Conservation (phyloP, 2,797 vertebrate species). For the Ctenopoma kingsleyae region DNA sequence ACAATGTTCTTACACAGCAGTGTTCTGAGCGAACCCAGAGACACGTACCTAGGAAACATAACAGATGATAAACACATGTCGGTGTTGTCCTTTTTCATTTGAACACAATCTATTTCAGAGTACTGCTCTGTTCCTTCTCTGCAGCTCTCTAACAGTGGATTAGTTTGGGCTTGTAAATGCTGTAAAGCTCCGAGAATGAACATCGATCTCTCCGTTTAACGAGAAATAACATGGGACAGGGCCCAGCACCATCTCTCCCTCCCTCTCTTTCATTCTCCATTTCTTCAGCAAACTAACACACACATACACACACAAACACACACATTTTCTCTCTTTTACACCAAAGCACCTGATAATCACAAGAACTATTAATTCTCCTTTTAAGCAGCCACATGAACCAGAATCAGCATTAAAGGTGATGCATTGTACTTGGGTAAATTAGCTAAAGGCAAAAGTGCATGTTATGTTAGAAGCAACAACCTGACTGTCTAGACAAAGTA, state of each 20-base stretch:
- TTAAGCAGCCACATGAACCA: constrained; percentile 9
- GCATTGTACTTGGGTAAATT: constrained; percentile 39
- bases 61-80: neutral
- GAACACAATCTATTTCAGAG: constrained; percentile 9
- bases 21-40: constrained; percentile 1
- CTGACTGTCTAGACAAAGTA: constrained; percentile 35
- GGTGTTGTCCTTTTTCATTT: constrained; percentile 7
- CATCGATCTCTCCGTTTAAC: constrained; percentile 65
- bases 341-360: constrained; percentile 42
- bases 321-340: constrained; percentile 14
- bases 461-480: constrained; percentile 27
- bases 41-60: constrained; percentile 8
- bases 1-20: neutral
- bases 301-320: neutral
- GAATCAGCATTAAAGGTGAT: constrained; percentile 29
- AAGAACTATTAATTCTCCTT: constrained; percentile 11
- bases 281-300: constrained; percentile 29
- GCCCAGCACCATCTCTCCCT: constrained; percentile 3
- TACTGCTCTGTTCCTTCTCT: constrained; percentile 20
- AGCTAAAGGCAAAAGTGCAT: constrained; percentile 38
- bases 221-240: constrained; percentile 48
- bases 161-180: constrained; percentile 59
- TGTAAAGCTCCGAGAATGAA: constrained; percentile 52
- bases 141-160: constrained; percentile 50
- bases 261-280: constrained; percentile 21